A percentile compares a stretch with the other conserved stretches of the same genome.
Conservation (phyloP, 2,113 vertebrate genomes). For the Atractosteus spatula region DNA sequence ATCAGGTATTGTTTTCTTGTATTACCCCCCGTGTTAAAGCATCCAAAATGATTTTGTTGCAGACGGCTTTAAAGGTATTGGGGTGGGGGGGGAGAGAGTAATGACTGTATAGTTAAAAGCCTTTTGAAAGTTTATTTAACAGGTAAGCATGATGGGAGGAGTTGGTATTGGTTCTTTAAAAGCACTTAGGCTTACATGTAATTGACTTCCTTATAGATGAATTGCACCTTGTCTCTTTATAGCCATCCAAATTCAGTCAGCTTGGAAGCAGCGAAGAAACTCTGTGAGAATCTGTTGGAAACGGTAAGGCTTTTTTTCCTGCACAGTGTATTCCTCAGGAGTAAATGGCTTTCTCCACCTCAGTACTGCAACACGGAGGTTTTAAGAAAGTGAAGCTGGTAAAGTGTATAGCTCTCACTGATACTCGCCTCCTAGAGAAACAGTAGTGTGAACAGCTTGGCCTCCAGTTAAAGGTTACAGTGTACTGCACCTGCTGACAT, state of each 20-base stretch:
- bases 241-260: constrained; percentile 92
- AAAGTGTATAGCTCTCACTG: constrained; percentile 49
- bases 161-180: too few relatives aligned
- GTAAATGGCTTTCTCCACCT: not conserved
- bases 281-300: constrained; percentile 91
- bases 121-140: too few relatives aligned
- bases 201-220: too few relatives aligned
- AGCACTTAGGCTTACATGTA: too few relatives aligned
- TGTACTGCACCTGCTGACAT: constrained; percentile 59
- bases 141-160: too few relatives aligned
- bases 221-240: constrained; percentile 34
- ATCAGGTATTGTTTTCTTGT: constrained; percentile 73
- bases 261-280: constrained; percentile 90
- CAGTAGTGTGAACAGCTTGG: constrained; percentile 57
- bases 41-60: too few relatives aligned
- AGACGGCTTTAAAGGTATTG: too few relatives aligned
- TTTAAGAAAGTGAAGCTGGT: constrained; percentile 60
- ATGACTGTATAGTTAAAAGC: too few relatives aligned
- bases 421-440: constrained; percentile 60
- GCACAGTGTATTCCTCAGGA: not conserved
- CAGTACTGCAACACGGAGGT: constrained; percentile 43
- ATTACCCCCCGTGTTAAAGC: too few relatives aligned
- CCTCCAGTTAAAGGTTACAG: constrained; percentile 44
- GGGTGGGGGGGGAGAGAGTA: too few relatives aligned
- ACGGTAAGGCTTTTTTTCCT: constrained; percentile 78